Evolutionary conservation across 2,113 vertebrate species (phyloP), one percentile per base, ranked within the genome.

Genomic region (Cranoglanis bouderius): DNA sequence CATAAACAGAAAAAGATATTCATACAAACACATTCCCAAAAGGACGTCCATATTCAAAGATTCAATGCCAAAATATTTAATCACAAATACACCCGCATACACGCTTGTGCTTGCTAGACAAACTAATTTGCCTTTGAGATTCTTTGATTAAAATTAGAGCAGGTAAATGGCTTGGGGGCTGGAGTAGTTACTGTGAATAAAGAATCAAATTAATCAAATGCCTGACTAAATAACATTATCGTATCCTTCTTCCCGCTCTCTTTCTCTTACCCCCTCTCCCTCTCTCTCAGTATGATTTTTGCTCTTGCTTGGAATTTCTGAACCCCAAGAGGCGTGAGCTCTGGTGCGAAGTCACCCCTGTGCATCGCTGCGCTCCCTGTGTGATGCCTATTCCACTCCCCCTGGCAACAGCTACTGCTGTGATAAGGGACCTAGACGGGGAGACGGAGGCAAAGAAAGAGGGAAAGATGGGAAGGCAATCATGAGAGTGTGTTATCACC

Each of bases 131-230:
- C 84, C 82, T 84, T 83, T 90, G 89, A 85, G 88, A 87, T 51
- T 43, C 88, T 82, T 90, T 88, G 72, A 88, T 90, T 88, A 86
- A 89, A 90, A 89, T 82, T 40, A 84, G 81, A 81, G 89, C 63
- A 87, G 82, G 90, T 88, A 88, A 87, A 91, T 65, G 81, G 85
- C 82, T 87, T 49, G 74, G 74, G 89, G 87, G 65, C 59, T 43
- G 63, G 61, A 81, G 67, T 84, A 77, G 85, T 85, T 88, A 87
- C 84, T 85, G 80, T 81, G 89, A 90, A 87, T 86, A 86, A 90
- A 88, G 85, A 87, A 90, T 91, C 67, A 81, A 59, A 91, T 90
- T 90, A 92, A 91, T 91, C 90, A 90, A 90, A 87, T 70, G 85
- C 84, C 87, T 88, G 87, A 49, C 85, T 86, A 88, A 89, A 87